Evolutionary conservation across 37 sponge, comb jelly and placozoan genomes (phyloP), one percentile per base, ranked within the genome.

Genomic region (Halisarca cf. caerulea): DNA sequence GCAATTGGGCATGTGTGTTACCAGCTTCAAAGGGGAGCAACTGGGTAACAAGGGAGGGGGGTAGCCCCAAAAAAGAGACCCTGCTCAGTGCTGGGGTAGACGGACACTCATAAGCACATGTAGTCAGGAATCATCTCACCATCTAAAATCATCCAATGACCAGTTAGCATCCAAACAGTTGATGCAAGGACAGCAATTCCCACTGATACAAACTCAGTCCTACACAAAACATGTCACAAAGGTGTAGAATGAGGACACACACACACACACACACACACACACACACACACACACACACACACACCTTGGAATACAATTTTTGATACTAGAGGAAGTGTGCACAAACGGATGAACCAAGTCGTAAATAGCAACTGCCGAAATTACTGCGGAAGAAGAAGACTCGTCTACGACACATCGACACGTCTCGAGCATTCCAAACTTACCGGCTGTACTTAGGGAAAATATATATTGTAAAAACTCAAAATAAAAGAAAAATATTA

Each of bases 401-500:
- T n/a, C n/a, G n/a, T n/a, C n/a, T n/a, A n/a, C n/a, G n/a, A n/a
- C n/a, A n/a, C n/a, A n/a, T n/a, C n/a, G n/a, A n/a, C n/a, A n/a
- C n/a, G n/a, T n/a, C n/a, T n/a, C n/a, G n/a, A n/a, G n/a, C n/a
- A n/a, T n/a, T n/a, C n/a, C n/a, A n/a, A n/a, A n/a, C 73, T 11
- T 21, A 87, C 91, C 84, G 80, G 87, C 40, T 72, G 66, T 70
- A 59, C 85, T 80, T 85, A 91, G 7, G 44, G 86, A 88, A 82
- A 87, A 92, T 40, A 92, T 41, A 64, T 66, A 89, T 72, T 89
- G 89, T 11, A 92, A 70, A 66, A 64, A 92, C 30, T 92, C 89
- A 62, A 92, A 92, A 78, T 83, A 82, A 66, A 88, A 92, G 78
- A 89, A 92, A 75, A 92, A 75, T 25, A 89, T 43, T 24, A 92